phyloP scores from a whole-genome alignment of 37 sponge, comb jelly and placozoan species.

The Beroe forskalii region DNA sequence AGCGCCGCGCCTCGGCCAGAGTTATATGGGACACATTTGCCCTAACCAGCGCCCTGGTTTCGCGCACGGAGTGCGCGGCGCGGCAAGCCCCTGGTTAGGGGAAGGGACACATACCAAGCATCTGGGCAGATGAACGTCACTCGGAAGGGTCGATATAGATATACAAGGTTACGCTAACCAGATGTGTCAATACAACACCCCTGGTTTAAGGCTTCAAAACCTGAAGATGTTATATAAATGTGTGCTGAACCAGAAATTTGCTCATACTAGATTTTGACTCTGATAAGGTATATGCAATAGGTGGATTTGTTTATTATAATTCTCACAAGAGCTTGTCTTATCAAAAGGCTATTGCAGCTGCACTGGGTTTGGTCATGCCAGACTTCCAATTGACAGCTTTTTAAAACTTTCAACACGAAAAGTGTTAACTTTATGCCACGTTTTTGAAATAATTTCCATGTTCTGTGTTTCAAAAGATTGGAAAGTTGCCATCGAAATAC shows the following conservation, averaged over 20 bases:
- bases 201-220: too few relatives aligned
- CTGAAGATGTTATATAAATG: background rate
- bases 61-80: too few relatives aligned
- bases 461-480: background rate
- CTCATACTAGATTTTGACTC: background rate
- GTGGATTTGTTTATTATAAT: constrained; percentile 61
- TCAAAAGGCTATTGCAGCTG: constrained; percentile 1
- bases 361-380: constrained; percentile 31
- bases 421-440: constrained; percentile 43
- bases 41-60: too few relatives aligned
- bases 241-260: constrained; percentile 59
- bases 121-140: too few relatives aligned
- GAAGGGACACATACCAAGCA: too few relatives aligned
- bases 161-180: too few relatives aligned
- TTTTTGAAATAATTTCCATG: constrained; percentile 35
- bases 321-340: constrained; percentile 29
- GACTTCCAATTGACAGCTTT: constrained; percentile 43
- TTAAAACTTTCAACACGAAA: constrained; percentile 36
- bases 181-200: too few relatives aligned
- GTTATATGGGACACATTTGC: too few relatives aligned
- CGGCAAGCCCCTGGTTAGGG: too few relatives aligned
- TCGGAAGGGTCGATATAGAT: too few relatives aligned
- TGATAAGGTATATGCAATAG: constrained; percentile 29
- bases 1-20: too few relatives aligned
- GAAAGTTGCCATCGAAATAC: constrained; percentile 11